Evolutionary conservation across 2,113 vertebrate species (phyloP), one percentile per base, ranked within the genome.

Genomic region (Rousettus leschenaultii): DNA sequence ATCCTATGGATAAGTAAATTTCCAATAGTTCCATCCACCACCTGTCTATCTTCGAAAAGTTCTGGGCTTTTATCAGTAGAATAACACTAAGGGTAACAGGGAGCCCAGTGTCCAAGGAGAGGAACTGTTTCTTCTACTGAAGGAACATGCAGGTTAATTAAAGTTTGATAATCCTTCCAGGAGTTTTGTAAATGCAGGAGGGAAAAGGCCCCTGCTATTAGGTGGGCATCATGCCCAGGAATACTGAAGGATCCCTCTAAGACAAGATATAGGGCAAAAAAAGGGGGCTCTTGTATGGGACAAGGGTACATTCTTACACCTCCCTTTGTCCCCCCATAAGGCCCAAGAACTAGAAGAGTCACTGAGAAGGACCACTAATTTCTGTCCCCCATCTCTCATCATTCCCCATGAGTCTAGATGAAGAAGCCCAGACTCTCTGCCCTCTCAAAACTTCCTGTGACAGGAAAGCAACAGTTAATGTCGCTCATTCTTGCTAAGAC

Each of bases 1-100:
- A 66, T 57, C 86, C 35, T 33, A 40, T 43, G 28, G 18, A 68
- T 28, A 83, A 91, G 16, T 21, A 45, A 89, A 93, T 70, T 65
- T 85, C 80, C 35, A 65, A 40, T 11, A 75, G 57, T 94, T 95
- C 59, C 70, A 88, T 7, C 40, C 6, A 85, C 51, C 55, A 90
- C 59, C 68, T 55, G 7, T 45, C 61, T 77, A 80, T 63, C 80
- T 73, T 82, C 33, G 96, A 82, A 92, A 91, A 93, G 33, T 8
- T 33, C 59, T 91, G 75, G 59, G 61, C 73, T 96, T 95, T 85
- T 63, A 74, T 48, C 43, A 94, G 26, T 92, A 95, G 61, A 93
- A 73, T 82, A 43, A 74, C 14, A 65, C 30, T 65, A 91, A 66
- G n/a, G 35, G 63, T 35, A 68, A 91, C 1, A 94, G 55, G n/a